Evolutionary conservation across 2,113 vertebrate species (phyloP).

Genomic region (Synodontis membranacea): DNA sequence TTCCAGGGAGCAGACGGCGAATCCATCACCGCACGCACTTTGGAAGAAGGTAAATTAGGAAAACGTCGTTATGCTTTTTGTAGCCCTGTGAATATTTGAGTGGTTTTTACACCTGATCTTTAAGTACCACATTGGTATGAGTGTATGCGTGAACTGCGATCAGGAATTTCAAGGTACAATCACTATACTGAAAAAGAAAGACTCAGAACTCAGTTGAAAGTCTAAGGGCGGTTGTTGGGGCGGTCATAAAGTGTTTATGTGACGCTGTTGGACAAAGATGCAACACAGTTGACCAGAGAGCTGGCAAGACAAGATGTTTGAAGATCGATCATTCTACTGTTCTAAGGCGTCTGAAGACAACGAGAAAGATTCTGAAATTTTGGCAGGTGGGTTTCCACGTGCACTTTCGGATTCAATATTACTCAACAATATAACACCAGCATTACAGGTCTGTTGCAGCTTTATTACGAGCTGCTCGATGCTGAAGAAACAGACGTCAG

Average conservation of each 20-base stretch:
- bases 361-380: too few species aligned
- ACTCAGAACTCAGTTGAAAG: not conserved
- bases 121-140: not conserved
- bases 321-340: too few species aligned
- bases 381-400: too few species aligned
- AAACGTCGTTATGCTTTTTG: not conserved
- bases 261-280: too few species aligned
- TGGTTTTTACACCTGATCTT: not conserved
- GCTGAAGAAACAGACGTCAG: too few species aligned
- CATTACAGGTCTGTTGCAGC: too few species aligned
- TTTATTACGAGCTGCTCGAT: too few species aligned
- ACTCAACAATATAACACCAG: too few species aligned
- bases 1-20: conserved; percentile 99
- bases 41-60: conserved; percentile 86
- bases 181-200: not conserved
- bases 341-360: too few species aligned
- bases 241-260: not conserved
- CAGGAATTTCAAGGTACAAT: not conserved
- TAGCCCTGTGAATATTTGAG: not conserved
- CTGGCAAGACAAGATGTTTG: too few species aligned
- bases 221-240: not conserved
- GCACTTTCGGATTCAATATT: too few species aligned
- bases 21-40: conserved; percentile 89
- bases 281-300: too few species aligned
- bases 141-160: not conserved